A percentile compares a stretch with the other conserved stretches of the same genome.
These are phyloP conservation scores for Drosophila cognata DNA, from an alignment of 2,888 invertebrate species.

Conservation along the genomic window DNA sequence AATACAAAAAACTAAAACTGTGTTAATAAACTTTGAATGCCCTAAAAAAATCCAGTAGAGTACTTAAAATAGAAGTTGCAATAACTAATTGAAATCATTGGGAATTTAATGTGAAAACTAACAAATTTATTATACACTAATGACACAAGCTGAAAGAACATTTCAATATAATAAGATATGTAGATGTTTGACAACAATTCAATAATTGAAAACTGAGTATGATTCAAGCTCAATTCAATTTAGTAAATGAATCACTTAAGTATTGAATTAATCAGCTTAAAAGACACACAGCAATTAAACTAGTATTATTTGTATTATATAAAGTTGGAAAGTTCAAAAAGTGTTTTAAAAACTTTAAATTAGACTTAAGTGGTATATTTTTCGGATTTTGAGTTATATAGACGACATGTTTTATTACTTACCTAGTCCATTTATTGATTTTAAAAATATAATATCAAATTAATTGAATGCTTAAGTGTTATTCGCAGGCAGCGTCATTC, in stretches of 20 bases:
- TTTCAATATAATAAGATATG: background rate
- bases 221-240: no score
- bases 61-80: constrained; percentile 16
- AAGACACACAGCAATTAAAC: background rate
- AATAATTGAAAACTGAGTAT: no score
- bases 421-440: background rate
- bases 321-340: background rate
- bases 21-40: constrained; percentile 27
- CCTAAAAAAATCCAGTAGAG: background rate
- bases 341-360: background rate
- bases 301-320: background rate
- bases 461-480: background rate
- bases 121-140: background rate
- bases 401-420: background rate
- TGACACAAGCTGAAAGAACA: constrained; percentile 11
- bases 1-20: constrained; percentile 28
- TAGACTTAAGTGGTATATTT: background rate
- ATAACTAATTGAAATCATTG: constrained; percentile 29
- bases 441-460: background rate
- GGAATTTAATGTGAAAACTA: background rate
- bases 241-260: no score
- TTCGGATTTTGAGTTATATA: background rate
- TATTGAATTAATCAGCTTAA: no score
- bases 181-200: background rate
- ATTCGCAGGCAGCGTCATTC: constrained; percentile 38